Base-by-base conservation (phyloP, 2,113 vertebrate genomes). In the cat (Felis catus) region DNA sequence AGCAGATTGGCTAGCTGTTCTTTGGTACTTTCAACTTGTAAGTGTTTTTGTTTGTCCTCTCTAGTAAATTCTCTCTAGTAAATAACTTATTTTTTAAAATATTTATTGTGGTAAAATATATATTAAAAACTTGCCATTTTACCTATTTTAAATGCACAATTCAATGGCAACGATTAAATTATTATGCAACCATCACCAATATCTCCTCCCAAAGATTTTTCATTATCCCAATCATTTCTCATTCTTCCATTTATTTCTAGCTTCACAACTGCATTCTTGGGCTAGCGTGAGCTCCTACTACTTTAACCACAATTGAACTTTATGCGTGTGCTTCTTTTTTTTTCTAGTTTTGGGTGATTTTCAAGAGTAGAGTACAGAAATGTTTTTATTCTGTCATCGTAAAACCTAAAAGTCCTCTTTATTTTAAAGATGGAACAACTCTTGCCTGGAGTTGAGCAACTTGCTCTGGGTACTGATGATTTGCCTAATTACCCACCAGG, bases 11-110 rank as follows among this genome's bases (percentile, higher is more conserved):
- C 39, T 71, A 33, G 48, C 65, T 93, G 36, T 61, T 93, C 51
- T 91, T 85, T 71, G 41, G 15, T 84, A 90, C 11, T 65, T 51
- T 81, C 16, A 88, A 58, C 12, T 14, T 91, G 18, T 12, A 93
- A 93, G 58, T 58, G n/a, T 74, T 87, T 96, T 81, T 93, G 48
- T 83, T 71, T 85, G 51, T 81, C 55, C 31, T 87, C 2, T 83
- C 12, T 9, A 45, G 7, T 45, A 45, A 45, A 45, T 81, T 84
- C 31, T 87, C n/a, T 76, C 51, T 66, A 94, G 4, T 88, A 96
- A 95, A 66, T 92, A 8, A 80, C 5, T 68, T 95, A 48, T 61
- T 27, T 58, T 86, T 89, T 61, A 36, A 78, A 76, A 58, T 65
- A 63, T 29, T 53, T n/a, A 86, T 45, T 63, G 31, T 79, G 45